Percentiles rank a stretch among this genome's conserved stretches.
Evolutionary conservation across 64 coral and sea anemone genomes (phyloP).

Genomic region (Porites australiensis): DNA sequence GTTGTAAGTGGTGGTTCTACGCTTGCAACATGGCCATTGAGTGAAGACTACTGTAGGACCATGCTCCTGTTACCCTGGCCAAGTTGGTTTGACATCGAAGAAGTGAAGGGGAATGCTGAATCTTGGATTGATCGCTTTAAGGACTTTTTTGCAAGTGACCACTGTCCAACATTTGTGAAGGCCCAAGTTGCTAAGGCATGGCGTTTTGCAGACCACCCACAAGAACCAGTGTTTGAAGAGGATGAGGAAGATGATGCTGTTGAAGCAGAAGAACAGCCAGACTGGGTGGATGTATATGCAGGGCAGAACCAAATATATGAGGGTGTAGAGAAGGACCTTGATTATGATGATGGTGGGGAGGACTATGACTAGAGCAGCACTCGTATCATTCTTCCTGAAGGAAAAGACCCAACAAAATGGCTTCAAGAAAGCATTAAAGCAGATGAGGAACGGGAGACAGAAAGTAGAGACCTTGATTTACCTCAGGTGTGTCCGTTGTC

Average conservation of each 20-base stretch:
- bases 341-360: constrained; percentile 18
- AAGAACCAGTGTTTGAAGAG: constrained; percentile 4
- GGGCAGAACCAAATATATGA: constrained; percentile 23
- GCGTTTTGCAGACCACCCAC: background rate
- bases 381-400: background rate
- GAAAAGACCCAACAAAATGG: background rate
- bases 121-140: background rate
- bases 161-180: constrained; percentile 19
- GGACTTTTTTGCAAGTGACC: background rate
- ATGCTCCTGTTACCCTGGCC: background rate
- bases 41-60: background rate
- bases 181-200: background rate
- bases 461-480: background rate
- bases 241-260: background rate
- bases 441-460: background rate
- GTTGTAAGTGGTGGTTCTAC: constrained; percentile 60
- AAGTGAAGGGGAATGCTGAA: background rate
- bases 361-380: constrained; percentile 31
- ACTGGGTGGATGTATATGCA: constrained; percentile 30
- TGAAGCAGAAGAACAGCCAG: background rate
- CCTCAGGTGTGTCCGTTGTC: background rate
- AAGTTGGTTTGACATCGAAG: background rate
- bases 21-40: background rate
- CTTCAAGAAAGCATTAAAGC: constrained; percentile 12
- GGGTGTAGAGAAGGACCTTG: background rate